A percentile compares a stretch with the other conserved stretches of the same genome.
phyloP scores from a whole-genome alignment of 2,113 vertebrate genomes.

The Ctenodactylus gundi region DNA sequence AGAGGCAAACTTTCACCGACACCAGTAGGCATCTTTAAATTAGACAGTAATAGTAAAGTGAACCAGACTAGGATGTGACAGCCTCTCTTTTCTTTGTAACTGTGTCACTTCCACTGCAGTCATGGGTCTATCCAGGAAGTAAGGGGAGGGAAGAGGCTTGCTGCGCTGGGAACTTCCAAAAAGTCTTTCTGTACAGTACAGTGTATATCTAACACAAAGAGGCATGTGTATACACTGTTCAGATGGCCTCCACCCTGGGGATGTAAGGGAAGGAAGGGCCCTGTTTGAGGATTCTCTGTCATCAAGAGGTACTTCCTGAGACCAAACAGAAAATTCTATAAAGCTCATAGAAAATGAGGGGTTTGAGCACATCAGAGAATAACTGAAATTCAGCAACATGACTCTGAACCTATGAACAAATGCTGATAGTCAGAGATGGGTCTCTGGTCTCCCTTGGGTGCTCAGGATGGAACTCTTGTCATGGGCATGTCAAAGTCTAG shows the following conservation, averaged over 20 bases:
- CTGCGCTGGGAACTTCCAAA: background rate
- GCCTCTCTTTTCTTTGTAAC: background rate
- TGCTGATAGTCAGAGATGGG: background rate
- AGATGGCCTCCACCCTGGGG: background rate
- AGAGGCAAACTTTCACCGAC: background rate
- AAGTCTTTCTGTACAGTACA: fast-evolving
- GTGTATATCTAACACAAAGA: background rate
- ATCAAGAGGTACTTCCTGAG: background rate
- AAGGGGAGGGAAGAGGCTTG: background rate
- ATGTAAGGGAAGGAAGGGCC: background rate
- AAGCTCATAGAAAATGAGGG: background rate
- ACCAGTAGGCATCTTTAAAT: background rate
- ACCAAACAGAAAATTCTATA: background rate
- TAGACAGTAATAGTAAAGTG: background rate
- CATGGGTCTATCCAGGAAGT: background rate
- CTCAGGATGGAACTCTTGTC: background rate
- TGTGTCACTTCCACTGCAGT: background rate
- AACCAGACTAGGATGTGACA: background rate
- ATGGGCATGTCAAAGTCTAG: background rate
- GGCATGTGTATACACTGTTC: fast-evolving
- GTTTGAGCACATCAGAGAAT: background rate
- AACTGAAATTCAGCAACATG: background rate
- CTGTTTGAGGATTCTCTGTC: background rate
- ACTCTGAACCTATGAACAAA: background rate
- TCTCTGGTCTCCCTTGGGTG: background rate